Conservation (phyloP, 2,888 invertebrate genomes). For the Sericinus montela region DNA sequence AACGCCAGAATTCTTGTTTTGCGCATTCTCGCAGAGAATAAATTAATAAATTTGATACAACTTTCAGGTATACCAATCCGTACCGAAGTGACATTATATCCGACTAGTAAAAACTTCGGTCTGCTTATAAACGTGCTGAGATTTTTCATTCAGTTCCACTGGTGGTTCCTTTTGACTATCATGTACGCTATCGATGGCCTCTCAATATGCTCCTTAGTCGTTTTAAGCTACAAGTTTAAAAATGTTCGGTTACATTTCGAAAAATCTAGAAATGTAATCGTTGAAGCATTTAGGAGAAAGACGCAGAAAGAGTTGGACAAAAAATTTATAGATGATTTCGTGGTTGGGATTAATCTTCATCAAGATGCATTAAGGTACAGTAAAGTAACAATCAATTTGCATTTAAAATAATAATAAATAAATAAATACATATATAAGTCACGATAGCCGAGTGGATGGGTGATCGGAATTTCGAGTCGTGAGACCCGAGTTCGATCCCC, state of each 20-base stretch:
- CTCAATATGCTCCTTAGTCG: constrained; percentile 38
- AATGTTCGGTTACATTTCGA: constrained; percentile 40
- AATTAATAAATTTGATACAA: no score
- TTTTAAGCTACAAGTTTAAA: constrained; percentile 44
- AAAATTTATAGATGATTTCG: constrained; percentile 38
- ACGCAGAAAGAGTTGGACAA: constrained; percentile 17
- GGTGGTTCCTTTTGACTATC: constrained; percentile 44
- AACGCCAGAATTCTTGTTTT: no score
- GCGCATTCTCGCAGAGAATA: no score
- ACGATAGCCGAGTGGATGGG: no score
- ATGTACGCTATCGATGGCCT: constrained; percentile 45
- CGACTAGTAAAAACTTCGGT: constrained; percentile 32
- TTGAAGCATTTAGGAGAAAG: background rate
- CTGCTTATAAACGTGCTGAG: constrained; percentile 35
- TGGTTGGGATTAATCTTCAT: constrained; percentile 46
- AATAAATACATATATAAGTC: no score
- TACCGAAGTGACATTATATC: constrained; percentile 44
- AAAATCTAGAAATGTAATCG: constrained; percentile 22
- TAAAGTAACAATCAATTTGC: no score
- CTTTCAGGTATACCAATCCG: constrained; percentile 44
- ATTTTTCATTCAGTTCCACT: constrained; percentile 42
- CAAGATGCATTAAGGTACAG: constrained; percentile 47
- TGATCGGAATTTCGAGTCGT: no score
- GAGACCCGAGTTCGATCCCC: no score
- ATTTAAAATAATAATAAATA: no score